Conservation (phyloP, 2,888 invertebrate genomes). For the Drosophila pseudotakahashii region DNA sequence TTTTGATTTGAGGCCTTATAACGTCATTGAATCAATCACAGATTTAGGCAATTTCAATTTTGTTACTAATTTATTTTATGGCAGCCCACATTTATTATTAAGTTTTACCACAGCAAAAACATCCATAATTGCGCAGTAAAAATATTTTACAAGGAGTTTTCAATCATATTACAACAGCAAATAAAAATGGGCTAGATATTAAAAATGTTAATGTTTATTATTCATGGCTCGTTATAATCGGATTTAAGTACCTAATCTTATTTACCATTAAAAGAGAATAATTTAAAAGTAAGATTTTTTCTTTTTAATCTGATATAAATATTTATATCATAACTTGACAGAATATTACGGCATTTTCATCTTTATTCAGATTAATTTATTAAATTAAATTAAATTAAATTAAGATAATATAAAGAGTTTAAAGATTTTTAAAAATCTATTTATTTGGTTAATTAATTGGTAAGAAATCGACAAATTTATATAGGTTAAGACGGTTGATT, state of each 20-base stretch:
- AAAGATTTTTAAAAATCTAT: too few species aligned
- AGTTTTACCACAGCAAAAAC: not conserved
- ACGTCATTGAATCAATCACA: conserved; percentile 2
- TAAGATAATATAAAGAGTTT: too few species aligned
- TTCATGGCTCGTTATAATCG: not conserved
- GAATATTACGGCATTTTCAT: too few species aligned
- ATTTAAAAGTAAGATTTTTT: too few species aligned
- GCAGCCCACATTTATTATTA: not conserved
- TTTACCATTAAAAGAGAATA: too few species aligned
- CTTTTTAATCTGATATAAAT: too few species aligned
- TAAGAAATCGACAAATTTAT: not conserved
- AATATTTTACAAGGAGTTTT: too few species aligned
- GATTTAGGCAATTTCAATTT: conserved; percentile 4
- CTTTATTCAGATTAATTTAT: too few species aligned
- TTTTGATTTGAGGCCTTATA: not conserved
- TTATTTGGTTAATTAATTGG: too few species aligned
- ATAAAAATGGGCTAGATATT: not conserved
- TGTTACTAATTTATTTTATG: not conserved
- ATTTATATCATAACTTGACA: too few species aligned
- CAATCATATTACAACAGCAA: not conserved
- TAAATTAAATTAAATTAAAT: not conserved
- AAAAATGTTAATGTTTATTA: not conserved
- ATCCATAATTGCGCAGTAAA: not conserved
- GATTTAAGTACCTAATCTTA: too few species aligned
- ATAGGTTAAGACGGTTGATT: conserved; percentile 11